A percentile compares a stretch with the other conserved stretches of the same genome.
Conservation (phyloP, 2,113 vertebrate species). For the Thamnaconus septentrionalis region DNA sequence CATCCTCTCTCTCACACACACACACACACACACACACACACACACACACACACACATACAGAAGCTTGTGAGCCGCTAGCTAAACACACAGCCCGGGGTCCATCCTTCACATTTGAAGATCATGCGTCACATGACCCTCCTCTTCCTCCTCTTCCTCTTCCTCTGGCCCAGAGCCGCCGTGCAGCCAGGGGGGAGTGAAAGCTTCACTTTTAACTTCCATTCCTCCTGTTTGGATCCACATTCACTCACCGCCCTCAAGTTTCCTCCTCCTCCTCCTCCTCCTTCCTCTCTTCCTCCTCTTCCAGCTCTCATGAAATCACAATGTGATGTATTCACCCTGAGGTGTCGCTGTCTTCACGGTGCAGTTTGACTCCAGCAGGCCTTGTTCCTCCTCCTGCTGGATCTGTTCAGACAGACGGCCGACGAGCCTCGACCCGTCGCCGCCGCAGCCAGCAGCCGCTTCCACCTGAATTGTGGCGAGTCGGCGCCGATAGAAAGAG, state of each 20-base stretch:
- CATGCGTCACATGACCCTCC: slow-evolving; percentile 50
- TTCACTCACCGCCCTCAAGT: slow-evolving; percentile 51
- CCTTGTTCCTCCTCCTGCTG: slow-evolving; percentile 53
- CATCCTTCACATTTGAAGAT: slow-evolving; percentile 62
- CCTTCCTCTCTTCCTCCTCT: slow-evolving; percentile 40
- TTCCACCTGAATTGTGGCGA: too few relatives aligned
- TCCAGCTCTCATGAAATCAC: slow-evolving; percentile 76
- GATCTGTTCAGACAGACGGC: slow-evolving; percentile 46
- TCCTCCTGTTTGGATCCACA: slow-evolving; percentile 61
- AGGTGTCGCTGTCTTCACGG: slow-evolving; percentile 73
- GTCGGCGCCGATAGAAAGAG: too few relatives aligned
- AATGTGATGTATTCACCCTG: slow-evolving; percentile 76
- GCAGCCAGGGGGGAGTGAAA: slow-evolving; percentile 63
- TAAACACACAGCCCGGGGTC: slow-evolving; percentile 64
- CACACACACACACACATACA: slow-evolving; percentile 16
- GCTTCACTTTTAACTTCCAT: slow-evolving; percentile 70
- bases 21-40: not conserved
- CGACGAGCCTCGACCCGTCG: slow-evolving; percentile 41
- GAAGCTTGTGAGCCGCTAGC: slow-evolving; percentile 37
- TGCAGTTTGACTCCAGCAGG: slow-evolving; percentile 72
- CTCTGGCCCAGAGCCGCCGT: slow-evolving; percentile 59
- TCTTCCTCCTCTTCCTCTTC: slow-evolving; percentile 27
- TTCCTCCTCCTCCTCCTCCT: slow-evolving; percentile 30
- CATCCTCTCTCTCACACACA: slow-evolving; percentile 6
- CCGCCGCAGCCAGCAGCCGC: slow-evolving; percentile 12